Conservation (phyloP, 2,797 vertebrate genomes). For the Lepus oiostolus region DNA sequence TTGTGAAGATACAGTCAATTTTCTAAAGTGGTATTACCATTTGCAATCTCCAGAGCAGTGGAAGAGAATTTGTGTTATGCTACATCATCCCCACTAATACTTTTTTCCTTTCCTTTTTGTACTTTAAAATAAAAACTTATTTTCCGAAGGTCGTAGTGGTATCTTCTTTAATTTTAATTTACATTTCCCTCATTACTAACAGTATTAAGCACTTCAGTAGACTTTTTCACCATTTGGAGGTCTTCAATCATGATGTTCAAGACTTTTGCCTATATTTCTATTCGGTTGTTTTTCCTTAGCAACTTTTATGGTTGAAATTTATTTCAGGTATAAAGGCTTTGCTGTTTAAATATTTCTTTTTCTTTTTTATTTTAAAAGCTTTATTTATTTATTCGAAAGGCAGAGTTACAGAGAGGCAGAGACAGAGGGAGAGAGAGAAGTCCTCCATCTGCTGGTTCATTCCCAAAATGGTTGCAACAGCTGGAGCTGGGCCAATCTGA, state of each 20-base stretch:
- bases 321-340: background rate
- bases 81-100: background rate
- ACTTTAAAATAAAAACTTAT: conserved; percentile 33
- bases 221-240: background rate
- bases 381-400: too few species aligned
- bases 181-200: background rate
- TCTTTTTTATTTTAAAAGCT: too few species aligned
- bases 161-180: conserved; percentile 17
- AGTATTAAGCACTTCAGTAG: background rate
- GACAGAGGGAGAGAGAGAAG: too few species aligned
- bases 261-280: background rate
- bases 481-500: too few species aligned
- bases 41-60: background rate
- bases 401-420: too few species aligned
- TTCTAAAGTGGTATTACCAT: background rate
- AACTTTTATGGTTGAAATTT: background rate
- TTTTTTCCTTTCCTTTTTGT: background rate
- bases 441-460: too few species aligned
- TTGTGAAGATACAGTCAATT: background rate
- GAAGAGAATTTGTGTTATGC: background rate
- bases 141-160: background rate
- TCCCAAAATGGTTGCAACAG: too few species aligned
- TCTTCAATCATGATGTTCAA: background rate
- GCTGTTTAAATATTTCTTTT: background rate
- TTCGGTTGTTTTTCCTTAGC: background rate